phyloP scores from a whole-genome alignment of 2,888 invertebrate species.

The Cheilosia variabilis region DNA sequence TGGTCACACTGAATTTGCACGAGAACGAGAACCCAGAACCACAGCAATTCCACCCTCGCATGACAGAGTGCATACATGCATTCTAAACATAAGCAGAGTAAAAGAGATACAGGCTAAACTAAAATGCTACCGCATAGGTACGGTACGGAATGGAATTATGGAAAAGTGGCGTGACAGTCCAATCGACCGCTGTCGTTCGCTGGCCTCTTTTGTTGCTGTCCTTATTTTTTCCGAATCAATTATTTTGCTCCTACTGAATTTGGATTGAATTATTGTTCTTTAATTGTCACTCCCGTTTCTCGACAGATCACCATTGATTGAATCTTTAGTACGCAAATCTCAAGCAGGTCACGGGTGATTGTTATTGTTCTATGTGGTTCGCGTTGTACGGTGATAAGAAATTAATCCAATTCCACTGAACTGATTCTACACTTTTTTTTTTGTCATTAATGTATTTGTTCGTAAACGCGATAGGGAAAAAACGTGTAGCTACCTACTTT shows the following conservation, averaged over 20 bases:
- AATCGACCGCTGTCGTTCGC: slow-evolving; percentile 25
- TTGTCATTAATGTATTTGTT: neutral
- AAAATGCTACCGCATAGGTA: slow-evolving; percentile 19
- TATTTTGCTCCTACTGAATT: slow-evolving; percentile 1
- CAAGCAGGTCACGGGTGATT: neutral
- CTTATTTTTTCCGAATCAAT: slow-evolving; percentile 19
- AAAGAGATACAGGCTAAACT: slow-evolving; percentile 5
- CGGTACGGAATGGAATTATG: slow-evolving; percentile 9
- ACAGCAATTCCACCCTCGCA: too few relatives aligned
- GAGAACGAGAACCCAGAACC: too few relatives aligned
- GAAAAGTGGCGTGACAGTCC: slow-evolving; percentile 58
- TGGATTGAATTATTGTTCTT: slow-evolving; percentile 19
- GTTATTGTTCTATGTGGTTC: slow-evolving; percentile 14
- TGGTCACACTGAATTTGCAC: too few relatives aligned
- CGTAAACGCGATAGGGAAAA: slow-evolving; percentile 15
- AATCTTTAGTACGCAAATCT: neutral
- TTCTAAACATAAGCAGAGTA: neutral
- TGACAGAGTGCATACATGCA: neutral
- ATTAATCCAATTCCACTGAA: neutral
- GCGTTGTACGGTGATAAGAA: slow-evolving; percentile 17
- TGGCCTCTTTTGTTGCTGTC: slow-evolving; percentile 25
- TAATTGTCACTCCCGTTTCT: neutral
- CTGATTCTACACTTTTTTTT: neutral
- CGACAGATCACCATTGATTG: neutral
- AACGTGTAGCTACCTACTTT: slow-evolving; percentile 16